phyloP scores from a whole-genome alignment of 1,140 invertebrate species.

The Formica selysi region DNA sequence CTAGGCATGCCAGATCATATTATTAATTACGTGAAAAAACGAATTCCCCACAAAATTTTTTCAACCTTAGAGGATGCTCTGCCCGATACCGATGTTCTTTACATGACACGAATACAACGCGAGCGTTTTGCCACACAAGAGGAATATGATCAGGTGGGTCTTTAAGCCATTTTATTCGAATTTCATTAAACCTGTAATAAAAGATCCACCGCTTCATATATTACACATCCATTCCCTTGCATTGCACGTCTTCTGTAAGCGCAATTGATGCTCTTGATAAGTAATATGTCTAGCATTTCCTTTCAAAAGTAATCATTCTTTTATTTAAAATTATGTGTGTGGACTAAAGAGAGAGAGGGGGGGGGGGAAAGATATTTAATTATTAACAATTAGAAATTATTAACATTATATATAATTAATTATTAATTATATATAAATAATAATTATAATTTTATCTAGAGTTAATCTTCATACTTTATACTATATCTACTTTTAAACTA shows the following conservation, averaged over 20 bases:
- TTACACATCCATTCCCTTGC: not conserved
- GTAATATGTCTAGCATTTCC: not conserved
- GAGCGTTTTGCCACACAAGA: conserved; percentile 95
- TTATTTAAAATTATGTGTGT: not conserved
- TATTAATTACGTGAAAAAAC: conserved; percentile 89
- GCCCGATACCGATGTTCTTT: conserved; percentile 97
- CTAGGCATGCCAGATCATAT: conserved; percentile 97
- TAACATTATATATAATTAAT: too few relatives aligned
- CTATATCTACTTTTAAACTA: not conserved
- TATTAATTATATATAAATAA: too few relatives aligned
- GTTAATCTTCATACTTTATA: not conserved
- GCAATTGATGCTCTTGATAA: not conserved
- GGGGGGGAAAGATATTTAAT: too few relatives aligned
- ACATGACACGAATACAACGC: conserved; percentile 98
- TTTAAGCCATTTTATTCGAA: not conserved
- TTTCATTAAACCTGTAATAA: not conserved
- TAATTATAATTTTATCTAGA: too few relatives aligned
- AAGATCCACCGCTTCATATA: not conserved
- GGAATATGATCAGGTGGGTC: conserved; percentile 94
- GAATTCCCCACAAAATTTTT: too few relatives aligned
- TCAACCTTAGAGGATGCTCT: conserved; percentile 93
- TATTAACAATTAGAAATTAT: too few relatives aligned
- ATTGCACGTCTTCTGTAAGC: not conserved
- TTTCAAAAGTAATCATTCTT: not conserved
- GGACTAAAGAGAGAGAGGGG: too few relatives aligned